Evolutionary conservation across 1,140 invertebrate genomes (phyloP), one percentile per base, ranked within the genome.

Genomic region (Colletes gigas): DNA sequence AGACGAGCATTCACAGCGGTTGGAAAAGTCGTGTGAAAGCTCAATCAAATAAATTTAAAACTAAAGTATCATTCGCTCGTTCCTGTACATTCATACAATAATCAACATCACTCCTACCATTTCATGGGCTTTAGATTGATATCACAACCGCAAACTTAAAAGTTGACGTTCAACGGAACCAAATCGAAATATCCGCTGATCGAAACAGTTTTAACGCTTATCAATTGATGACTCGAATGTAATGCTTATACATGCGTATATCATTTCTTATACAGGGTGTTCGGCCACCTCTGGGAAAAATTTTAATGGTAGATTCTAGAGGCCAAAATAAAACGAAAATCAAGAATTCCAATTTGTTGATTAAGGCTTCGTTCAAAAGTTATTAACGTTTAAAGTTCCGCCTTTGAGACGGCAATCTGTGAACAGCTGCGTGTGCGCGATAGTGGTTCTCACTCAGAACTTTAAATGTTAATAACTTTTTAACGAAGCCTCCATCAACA

Each of bases 121-220:
- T 85, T 68, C 14, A 44, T 74, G 59, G 54, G 47, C 65, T 77
- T 81, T 81, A 83, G 21, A 50, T 85, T 60, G 76, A 83, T 78
- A 81, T 89, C 83, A 88, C 87, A 89, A 89, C 83, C 88, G 80
- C 73, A 68, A 88, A 88, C 75, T 17, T 85, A 83, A 84, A 82
- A 83, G 4, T 72, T 81, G 71, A 81, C 10, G 52, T 77, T 21
- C 68, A 60, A 76, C 7, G 60, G 12, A 80, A 79, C 44, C n/a
- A 21, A 60, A 15, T 74, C 39, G 15, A 30, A n/a, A 30, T n/a
- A 74, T 57, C 41, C 41, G 50, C 66, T 7, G 41, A 54, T 15
- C 14, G 5, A 78, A 55, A 54, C 55, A 41, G 30, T 79, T 44
- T 80, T 19, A 71, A 76, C 19, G 70, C 63, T 50, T 81, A 75